Base-by-base conservation (phyloP, 2,113 vertebrate genomes). In the Zingel zingel region DNA sequence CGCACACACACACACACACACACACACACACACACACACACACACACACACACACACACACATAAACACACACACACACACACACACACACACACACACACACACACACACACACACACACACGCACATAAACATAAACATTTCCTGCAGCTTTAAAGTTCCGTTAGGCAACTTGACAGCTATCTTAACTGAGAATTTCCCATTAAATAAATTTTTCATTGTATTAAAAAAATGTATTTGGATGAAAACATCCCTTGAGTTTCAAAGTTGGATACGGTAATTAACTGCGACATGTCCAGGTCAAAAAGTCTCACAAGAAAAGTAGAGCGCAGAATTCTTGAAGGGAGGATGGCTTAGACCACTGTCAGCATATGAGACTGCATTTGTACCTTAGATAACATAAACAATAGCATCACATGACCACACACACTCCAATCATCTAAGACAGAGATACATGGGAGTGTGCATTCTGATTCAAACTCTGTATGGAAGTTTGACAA, bases 121-220 rank as follows among this genome's bases (percentile, higher is more conserved):
- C 18, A 58, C 13, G n/a, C n/a, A n/a, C n/a, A n/a, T n/a, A n/a
- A n/a, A 76, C 13, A 51, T 13, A 59, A 25, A 57, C 8, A 16
- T 9, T 51, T 45, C 16, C 11, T 58, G 21, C 19, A 43, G 50
- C 66, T 83, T 68, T 65, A 62, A 43, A 27, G 39, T 67, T 61
- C 84, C 30, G 27, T 83, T 21, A 62, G 45, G 59, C 58, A 51
- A 80, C 68, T 39, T 64, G 74, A 68, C 75, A 63, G 66, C 48
- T 61, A 30, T 77, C 74, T 83, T 73, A 12, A 36, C 50, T 15
- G 23, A 78, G 57, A 77, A 47, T 74, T 74, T 77, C 36, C 43
- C 81, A 77, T 78, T 18, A 80, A 86, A 89, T 88, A 48, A 48
- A 83, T 77, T 79, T 82, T 82, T 82, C 54, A 76, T 79, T 79